These are phyloP conservation scores for Passer montanus DNA, from an alignment of 2,113 vertebrate genomes.

Conservation along the genomic window DNA sequence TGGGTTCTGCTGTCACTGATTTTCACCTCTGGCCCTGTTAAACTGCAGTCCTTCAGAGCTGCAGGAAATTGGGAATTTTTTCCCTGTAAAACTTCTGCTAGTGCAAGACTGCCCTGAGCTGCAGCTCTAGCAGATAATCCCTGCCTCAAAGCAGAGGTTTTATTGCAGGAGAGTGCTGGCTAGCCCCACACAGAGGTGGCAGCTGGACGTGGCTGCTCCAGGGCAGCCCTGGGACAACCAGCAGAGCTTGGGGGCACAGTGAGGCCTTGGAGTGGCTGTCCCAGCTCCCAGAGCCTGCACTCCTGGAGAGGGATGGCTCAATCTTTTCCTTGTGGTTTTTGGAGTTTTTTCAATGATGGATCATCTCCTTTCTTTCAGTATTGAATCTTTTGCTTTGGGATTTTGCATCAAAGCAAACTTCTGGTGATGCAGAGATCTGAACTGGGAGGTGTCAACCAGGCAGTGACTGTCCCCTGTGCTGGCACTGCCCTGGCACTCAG, in stretches of 20 bases:
- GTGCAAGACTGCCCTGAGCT: background rate
- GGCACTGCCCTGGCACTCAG: background rate
- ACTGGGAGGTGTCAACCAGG: background rate
- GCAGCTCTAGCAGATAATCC: background rate
- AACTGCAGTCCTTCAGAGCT: background rate
- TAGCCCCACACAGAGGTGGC: background rate
- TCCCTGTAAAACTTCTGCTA: background rate
- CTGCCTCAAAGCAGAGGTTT: background rate
- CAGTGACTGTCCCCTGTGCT: background rate
- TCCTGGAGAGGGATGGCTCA: background rate
- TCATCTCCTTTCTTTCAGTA: background rate
- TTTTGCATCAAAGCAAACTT: background rate
- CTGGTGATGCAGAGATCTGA: background rate
- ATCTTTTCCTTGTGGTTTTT: background rate
- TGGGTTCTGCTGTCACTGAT: background rate
- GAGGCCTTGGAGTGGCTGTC: background rate
- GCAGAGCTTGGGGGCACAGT: background rate
- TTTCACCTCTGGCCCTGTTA: background rate
- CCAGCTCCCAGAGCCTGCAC: accelerated
- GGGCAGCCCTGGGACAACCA: background rate
- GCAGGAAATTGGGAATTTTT: background rate
- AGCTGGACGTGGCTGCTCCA: background rate
- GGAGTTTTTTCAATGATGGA: background rate
- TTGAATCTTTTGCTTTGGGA: background rate
- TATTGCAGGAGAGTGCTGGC: background rate